Conservation (phyloP, 2,113 vertebrate species). For the Calyptomena viridis region DNA sequence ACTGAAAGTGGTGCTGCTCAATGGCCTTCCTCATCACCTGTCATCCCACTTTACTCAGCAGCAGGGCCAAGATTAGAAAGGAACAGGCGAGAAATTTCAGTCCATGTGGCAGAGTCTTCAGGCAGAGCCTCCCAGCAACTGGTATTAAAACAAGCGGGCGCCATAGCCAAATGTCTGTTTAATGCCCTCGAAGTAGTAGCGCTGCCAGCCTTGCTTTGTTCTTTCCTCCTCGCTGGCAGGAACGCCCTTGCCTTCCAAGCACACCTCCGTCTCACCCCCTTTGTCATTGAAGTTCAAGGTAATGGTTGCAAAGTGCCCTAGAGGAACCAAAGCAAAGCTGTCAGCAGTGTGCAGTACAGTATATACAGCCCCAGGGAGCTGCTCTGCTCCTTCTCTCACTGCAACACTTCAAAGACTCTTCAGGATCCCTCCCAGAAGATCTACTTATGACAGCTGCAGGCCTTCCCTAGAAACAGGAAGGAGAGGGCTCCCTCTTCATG, state of each 20-base stretch:
- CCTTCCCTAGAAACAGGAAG: neutral
- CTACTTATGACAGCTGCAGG: neutral
- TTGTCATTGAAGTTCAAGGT: constrained; percentile 80
- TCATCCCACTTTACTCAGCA: constrained; percentile 65
- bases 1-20: constrained; percentile 64
- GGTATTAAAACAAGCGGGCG: constrained; percentile 82
- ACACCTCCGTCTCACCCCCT: constrained; percentile 83
- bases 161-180: constrained; percentile 95
- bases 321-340: neutral
- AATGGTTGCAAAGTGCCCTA: constrained; percentile 89
- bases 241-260: constrained; percentile 82
- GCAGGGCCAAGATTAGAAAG: constrained; percentile 63
- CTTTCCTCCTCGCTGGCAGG: constrained; percentile 86
- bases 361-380: neutral
- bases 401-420: neutral
- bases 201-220: constrained; percentile 89
- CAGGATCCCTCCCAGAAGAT: neutral
- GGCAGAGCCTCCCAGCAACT: neutral
- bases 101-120: constrained; percentile 64
- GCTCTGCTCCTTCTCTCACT: neutral
- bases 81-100: constrained; percentile 63
- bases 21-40: constrained; percentile 67
- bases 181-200: constrained; percentile 92
- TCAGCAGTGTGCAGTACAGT: neutral
- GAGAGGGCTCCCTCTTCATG: neutral